Conservation (phyloP, 2,113 vertebrate genomes). For the Phalacrocorax brasilianus region DNA sequence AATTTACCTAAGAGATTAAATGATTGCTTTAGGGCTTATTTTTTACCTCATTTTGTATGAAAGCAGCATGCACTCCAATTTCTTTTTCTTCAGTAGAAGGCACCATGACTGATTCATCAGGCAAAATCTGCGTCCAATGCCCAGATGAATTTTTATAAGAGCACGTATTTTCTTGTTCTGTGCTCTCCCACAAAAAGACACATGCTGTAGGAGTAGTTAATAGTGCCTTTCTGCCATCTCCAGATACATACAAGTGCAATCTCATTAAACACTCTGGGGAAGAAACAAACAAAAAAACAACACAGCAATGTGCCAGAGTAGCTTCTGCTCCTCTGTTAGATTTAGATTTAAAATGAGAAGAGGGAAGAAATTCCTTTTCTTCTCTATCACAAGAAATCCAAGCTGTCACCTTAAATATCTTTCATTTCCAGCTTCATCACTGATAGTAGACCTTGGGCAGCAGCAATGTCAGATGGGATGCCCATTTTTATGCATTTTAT, state of each 20-base stretch:
- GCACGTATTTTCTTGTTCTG: slow-evolving; percentile 57
- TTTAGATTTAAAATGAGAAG: not conserved
- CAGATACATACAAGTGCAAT: slow-evolving; percentile 84
- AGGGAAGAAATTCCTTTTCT: not conserved
- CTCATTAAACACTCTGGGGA: slow-evolving; percentile 64
- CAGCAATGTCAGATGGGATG: not conserved
- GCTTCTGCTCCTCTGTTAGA: not conserved
- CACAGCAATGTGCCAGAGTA: not conserved
- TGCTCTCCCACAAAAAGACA: slow-evolving; percentile 88
- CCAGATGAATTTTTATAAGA: slow-evolving; percentile 70
- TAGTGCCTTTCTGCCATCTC: slow-evolving; percentile 80
- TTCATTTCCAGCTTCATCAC: not conserved
- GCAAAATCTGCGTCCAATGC: slow-evolving; percentile 82
- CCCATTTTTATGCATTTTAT: not conserved
- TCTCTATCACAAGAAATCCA: not conserved
- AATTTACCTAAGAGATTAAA: not conserved
- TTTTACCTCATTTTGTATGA: slow-evolving; percentile 87
- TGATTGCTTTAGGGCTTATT: fast-evolving
- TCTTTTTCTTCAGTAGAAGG: slow-evolving; percentile 88
- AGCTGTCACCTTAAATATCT: not conserved
- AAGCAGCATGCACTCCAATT: slow-evolving; percentile 77
- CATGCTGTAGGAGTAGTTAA: slow-evolving; percentile 75
- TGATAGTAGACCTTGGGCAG: not conserved
- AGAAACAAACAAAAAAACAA: not conserved
- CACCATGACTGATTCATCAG: slow-evolving; percentile 71